These are phyloP conservation scores for Drosophila rubida DNA, from an alignment of 2,888 invertebrate genomes.

Conservation along the genomic window DNA sequence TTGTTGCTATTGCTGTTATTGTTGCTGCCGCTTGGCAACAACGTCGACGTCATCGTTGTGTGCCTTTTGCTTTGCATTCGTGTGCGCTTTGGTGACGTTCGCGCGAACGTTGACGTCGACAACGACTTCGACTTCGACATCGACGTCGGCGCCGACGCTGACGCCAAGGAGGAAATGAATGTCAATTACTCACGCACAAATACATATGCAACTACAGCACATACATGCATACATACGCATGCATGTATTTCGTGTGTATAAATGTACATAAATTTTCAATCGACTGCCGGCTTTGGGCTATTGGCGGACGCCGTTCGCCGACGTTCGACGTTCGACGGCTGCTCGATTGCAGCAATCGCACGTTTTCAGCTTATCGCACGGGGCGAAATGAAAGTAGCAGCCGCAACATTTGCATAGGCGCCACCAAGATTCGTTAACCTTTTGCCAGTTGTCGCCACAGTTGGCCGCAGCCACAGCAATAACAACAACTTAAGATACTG, in stretches of 20 bases:
- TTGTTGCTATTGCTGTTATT: slow-evolving; percentile 8
- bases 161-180: slow-evolving; percentile 70
- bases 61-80: slow-evolving; percentile 15
- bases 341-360: slow-evolving; percentile 58
- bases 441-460: slow-evolving; percentile 40
- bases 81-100: slow-evolving; percentile 36
- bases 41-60: slow-evolving; percentile 16
- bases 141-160: slow-evolving; percentile 23
- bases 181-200: slow-evolving; percentile 64
- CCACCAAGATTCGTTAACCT: slow-evolving; percentile 64
- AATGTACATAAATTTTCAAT: slow-evolving; percentile 30
- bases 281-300: slow-evolving; percentile 24
- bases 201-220: slow-evolving; percentile 26
- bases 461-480: slow-evolving; percentile 2
- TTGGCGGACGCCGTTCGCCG: slow-evolving; percentile 2
- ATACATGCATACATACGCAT: slow-evolving; percentile 15
- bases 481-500: background rate
- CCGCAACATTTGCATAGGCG: slow-evolving; percentile 66
- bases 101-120: slow-evolving; percentile 16
- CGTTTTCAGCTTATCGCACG: slow-evolving; percentile 47
- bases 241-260: slow-evolving; percentile 7
- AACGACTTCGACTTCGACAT: slow-evolving; percentile 5
- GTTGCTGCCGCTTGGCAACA: slow-evolving; percentile 58
- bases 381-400: slow-evolving; percentile 59
- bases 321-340: slow-evolving; percentile 1